Percentiles rank a stretch among this genome's conserved stretches.
Evolutionary conservation across 2,888 invertebrate species (phyloP).

Genomic region (Drosophila meridionalis): DNA sequence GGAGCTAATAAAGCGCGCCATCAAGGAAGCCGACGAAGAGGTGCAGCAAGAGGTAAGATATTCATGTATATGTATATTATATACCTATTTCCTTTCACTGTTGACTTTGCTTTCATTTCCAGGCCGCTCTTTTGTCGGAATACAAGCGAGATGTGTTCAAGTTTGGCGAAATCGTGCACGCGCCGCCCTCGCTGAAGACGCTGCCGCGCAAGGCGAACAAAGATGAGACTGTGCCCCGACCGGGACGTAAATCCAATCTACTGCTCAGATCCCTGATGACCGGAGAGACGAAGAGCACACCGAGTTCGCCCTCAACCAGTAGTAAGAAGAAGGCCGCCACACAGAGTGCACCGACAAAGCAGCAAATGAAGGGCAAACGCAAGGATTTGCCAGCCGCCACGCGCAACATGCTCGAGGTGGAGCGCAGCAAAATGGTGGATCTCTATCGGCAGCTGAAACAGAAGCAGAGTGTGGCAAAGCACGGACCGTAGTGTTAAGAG

Average conservation of each 20-base stretch:
- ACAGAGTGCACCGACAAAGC: constrained; percentile 50
- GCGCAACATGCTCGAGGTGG: constrained; percentile 87
- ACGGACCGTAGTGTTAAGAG: not conserved
- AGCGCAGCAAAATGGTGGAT: constrained; percentile 87
- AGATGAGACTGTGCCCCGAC: constrained; percentile 84
- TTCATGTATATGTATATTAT: not conserved
- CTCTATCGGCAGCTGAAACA: constrained; percentile 87
- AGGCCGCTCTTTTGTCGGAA: constrained; percentile 75
- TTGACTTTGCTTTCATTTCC: not conserved
- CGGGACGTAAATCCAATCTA: constrained; percentile 76
- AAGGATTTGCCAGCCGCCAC: constrained; percentile 87
- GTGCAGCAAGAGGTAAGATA: constrained; percentile 29
- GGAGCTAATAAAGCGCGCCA: constrained; percentile 82
- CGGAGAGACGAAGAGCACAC: constrained; percentile 37
- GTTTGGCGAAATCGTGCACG: constrained; percentile 91
- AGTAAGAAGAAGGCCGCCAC: constrained; percentile 7
- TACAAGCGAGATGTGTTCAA: constrained; percentile 88
- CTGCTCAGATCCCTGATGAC: constrained; percentile 87
- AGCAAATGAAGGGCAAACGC: constrained; percentile 87
- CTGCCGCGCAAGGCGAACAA: constrained; percentile 86
- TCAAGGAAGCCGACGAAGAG: constrained; percentile 79
- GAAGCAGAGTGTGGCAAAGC: constrained; percentile 50
- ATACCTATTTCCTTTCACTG: not conserved
- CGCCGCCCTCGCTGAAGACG: constrained; percentile 88
- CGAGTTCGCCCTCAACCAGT: not conserved